phyloP scores from a whole-genome alignment of 2,888 invertebrate genomes.

The Lamellibrachia columna region DNA sequence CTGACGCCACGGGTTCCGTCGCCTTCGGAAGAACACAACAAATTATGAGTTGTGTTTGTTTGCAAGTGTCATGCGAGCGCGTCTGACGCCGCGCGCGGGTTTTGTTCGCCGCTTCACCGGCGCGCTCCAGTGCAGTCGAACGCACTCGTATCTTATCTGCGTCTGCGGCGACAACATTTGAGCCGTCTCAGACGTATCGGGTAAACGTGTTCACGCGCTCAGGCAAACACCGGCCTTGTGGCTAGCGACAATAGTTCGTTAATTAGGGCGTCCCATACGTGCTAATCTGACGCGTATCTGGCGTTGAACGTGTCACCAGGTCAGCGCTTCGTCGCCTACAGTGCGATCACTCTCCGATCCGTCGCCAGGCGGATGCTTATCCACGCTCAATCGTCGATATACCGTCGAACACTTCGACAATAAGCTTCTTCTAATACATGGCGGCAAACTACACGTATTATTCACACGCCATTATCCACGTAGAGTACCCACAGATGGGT shows the following conservation, averaged over 20 bases:
- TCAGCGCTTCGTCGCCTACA: background rate
- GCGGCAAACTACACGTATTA: background rate
- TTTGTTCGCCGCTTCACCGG: background rate
- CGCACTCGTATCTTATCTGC: background rate
- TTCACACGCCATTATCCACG: slow-evolving; percentile 3
- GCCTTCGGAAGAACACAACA: background rate
- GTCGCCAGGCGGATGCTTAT: background rate
- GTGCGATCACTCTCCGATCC: background rate
- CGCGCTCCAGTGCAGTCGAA: background rate
- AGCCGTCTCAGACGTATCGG: background rate
- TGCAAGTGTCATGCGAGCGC: slow-evolving; percentile 8
- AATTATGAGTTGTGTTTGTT: slow-evolving; percentile 12
- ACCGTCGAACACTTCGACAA: background rate
- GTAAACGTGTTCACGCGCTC: background rate
- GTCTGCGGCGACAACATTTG: background rate
- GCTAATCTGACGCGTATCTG: background rate
- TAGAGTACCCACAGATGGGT: background rate
- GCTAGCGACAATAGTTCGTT: background rate
- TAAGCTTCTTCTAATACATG: background rate
- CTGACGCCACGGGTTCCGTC: background rate
- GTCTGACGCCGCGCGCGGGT: background rate
- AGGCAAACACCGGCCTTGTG: background rate
- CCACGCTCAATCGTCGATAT: background rate
- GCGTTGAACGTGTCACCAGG: background rate
- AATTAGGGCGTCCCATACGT: background rate